Evolutionary conservation across 1,140 invertebrate genomes (phyloP).

Genomic region (Heliconius eleuchia): DNA sequence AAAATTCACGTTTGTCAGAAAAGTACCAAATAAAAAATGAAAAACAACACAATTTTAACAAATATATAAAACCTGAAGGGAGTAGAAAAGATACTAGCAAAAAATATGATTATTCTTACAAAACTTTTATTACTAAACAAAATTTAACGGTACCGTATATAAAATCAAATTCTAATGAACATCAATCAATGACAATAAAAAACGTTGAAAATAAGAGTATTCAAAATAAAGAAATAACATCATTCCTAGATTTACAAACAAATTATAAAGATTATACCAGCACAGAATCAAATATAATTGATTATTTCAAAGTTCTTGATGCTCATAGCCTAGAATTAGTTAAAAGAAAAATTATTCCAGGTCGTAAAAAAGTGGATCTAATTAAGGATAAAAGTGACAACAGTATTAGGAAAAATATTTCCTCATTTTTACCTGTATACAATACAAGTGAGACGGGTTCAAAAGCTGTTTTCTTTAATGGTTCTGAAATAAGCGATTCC

Average conservation of each 20-base stretch:
- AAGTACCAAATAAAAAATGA: not conserved
- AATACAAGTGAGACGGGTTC: not conserved
- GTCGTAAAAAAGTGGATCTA: slow-evolving; percentile 1
- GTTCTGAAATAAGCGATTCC: not conserved
- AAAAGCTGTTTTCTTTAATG: not conserved
- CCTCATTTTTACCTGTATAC: not conserved
- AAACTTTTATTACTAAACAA: not conserved
- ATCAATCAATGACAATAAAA: not conserved
- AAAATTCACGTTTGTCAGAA: not conserved
- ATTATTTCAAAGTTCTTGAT: slow-evolving; percentile 41
- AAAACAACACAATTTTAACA: not conserved
- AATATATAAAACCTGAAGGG: not conserved
- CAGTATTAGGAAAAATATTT: not conserved
- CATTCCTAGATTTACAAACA: slow-evolving; percentile 2
- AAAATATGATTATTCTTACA: not conserved
- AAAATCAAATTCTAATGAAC: not conserved
- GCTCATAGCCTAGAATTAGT: slow-evolving; percentile 42
- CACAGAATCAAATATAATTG: slow-evolving; percentile 34
- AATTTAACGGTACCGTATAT: not conserved
- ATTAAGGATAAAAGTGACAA: not conserved
- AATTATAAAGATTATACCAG: slow-evolving; percentile 39
- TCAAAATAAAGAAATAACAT: not conserved
- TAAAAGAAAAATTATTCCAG: slow-evolving; percentile 41
- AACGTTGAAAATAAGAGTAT: not conserved
- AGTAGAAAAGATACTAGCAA: not conserved